A percentile compares a stretch with the other conserved stretches of the same genome.
Conservation (phyloP, 2,888 invertebrate genomes). For the Harpalus rufipes region DNA sequence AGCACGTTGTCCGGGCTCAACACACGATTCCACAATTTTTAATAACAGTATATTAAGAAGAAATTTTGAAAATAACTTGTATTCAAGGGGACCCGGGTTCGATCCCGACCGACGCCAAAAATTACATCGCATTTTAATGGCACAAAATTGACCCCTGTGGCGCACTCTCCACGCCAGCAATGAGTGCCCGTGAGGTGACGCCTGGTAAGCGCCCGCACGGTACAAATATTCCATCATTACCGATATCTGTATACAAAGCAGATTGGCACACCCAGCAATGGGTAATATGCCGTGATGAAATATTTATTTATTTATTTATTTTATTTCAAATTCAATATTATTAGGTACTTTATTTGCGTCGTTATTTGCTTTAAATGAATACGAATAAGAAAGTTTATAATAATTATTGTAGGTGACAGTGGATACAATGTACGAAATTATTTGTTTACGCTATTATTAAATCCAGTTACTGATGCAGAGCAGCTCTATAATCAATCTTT, state of each 20-base stretch:
- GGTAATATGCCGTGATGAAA: no score
- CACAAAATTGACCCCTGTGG: no score
- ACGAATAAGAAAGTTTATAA: not conserved
- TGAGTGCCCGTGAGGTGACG: no score
- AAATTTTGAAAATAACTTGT: constrained; percentile 13
- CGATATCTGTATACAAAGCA: no score
- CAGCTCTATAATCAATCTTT: not conserved
- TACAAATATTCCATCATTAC: no score
- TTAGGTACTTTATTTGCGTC: constrained; percentile 21
- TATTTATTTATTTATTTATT: no score
- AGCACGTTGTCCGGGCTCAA: constrained; percentile 24
- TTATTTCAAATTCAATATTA: constrained; percentile 37
- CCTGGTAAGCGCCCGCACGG: no score
- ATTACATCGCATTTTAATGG: no score
- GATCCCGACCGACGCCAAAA: no score
- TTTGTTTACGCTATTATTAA: constrained; percentile 31
- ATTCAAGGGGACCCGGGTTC: no score
- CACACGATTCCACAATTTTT: constrained; percentile 34
- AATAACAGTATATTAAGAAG: constrained; percentile 22
- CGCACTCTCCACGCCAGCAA: no score
- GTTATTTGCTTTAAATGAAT: constrained; percentile 18
- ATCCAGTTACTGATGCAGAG: constrained; percentile 2
- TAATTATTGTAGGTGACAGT: constrained; percentile 46
- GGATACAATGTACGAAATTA: constrained; percentile 20
- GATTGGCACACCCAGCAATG: no score